Evolutionary conservation across 2,888 invertebrate species (phyloP).

Genomic region (Yponomeuta evonymella): DNA sequence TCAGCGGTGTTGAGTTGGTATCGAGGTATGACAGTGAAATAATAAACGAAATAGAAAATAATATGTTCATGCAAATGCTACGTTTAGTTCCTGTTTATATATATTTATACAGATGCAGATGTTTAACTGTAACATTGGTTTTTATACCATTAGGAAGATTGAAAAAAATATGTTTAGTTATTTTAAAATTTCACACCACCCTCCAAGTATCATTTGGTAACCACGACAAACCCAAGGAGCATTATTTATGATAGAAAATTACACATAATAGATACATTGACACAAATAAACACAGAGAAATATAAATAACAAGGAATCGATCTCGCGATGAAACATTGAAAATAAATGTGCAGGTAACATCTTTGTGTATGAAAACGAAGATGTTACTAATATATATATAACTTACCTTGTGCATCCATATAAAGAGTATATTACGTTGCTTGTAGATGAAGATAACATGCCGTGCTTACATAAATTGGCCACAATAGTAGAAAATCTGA

Average conservation of each 20-base stretch:
- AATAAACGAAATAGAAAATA: conserved; percentile 62
- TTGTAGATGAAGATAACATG: conserved; percentile 38
- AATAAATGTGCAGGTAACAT: conserved; percentile 22
- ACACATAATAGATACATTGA: conserved; percentile 20
- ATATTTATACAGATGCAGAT: no score
- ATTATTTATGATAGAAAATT: conserved; percentile 16
- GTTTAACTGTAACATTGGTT: conserved; percentile 1
- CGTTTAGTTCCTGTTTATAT: conserved; percentile 41
- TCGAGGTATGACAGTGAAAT: conserved; percentile 66
- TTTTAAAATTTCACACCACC: conserved; percentile 39
- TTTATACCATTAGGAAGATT: not conserved
- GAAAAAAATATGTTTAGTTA: conserved; percentile 16
- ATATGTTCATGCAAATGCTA: conserved; percentile 63
- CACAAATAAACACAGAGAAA: conserved; percentile 37
- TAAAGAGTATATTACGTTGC: conserved; percentile 28
- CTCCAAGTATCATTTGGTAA: conserved; percentile 64
- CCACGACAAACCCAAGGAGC: conserved; percentile 17
- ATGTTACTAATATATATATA: not conserved
- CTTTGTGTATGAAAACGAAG: not conserved
- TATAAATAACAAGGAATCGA: conserved; percentile 64
- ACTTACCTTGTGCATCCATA: conserved; percentile 58
- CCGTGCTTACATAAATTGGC: conserved; percentile 38
- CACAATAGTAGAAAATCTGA: not conserved
- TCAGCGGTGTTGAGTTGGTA: conserved; percentile 69
- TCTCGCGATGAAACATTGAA: conserved; percentile 40